Evolutionary conservation across 1,140 invertebrate genomes (phyloP).

Genomic region (Drosophila hydei): DNA sequence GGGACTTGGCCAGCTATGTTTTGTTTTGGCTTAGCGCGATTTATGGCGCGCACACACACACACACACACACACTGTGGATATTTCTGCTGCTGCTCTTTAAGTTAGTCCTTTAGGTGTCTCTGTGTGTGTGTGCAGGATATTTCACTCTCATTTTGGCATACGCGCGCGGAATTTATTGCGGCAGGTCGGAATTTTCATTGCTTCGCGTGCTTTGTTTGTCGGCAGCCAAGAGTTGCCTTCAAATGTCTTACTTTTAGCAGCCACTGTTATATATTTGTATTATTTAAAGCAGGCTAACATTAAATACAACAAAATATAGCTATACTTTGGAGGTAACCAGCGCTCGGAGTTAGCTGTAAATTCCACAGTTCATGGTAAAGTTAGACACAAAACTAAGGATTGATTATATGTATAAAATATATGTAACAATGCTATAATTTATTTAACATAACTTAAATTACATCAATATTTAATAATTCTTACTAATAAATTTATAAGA

Average conservation of each 20-base stretch:
- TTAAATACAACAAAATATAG: background rate
- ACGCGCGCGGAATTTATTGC: constrained; percentile 76
- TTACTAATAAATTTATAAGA: too few relatives aligned
- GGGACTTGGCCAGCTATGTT: constrained; percentile 48
- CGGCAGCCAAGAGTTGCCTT: background rate
- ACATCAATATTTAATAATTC: too few relatives aligned
- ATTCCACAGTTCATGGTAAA: too few relatives aligned
- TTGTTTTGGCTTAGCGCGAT: constrained; percentile 75
- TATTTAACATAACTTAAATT: too few relatives aligned
- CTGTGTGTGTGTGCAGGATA: constrained; percentile 34
- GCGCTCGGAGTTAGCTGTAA: too few relatives aligned
- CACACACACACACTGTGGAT: constrained; percentile 13
- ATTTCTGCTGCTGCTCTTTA: constrained; percentile 46
- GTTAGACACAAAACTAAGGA: too few relatives aligned
- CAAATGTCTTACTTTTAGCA: constrained; percentile 2
- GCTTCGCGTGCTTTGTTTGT: constrained; percentile 18
- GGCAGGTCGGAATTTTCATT: constrained; percentile 83
- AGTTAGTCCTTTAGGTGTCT: constrained; percentile 37
- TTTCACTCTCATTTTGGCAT: constrained; percentile 73
- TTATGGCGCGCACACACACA: constrained; percentile 56
- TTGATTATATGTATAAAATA: too few relatives aligned
- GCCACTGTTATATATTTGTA: constrained; percentile 6
- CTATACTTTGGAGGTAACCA: too few relatives aligned
- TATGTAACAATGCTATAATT: too few relatives aligned
- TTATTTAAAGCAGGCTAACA: constrained; percentile 3